Conservation (phyloP, 23 tunicate genomes). For the Clavelina lepadiformis region DNA sequence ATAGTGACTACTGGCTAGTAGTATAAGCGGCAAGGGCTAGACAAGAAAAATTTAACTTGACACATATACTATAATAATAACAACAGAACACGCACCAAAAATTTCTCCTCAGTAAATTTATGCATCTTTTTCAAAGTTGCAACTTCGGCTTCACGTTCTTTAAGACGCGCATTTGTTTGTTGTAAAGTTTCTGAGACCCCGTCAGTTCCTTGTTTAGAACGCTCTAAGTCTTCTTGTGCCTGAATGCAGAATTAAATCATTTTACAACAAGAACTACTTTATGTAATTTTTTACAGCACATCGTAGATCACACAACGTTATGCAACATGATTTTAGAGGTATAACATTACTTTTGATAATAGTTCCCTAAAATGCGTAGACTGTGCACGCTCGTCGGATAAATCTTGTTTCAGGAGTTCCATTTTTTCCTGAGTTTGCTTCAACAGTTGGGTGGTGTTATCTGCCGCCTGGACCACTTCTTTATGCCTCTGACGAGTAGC, state of each 20-base stretch:
- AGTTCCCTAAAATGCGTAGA: conserved; percentile 47
- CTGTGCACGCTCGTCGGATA: conserved; percentile 41
- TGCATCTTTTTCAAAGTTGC: conserved; percentile 21
- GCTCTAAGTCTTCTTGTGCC: conserved; percentile 59
- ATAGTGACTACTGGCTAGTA: no score
- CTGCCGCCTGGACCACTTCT: conserved; percentile 45
- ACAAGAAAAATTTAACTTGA: no score
- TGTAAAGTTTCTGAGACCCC: conserved; percentile 40
- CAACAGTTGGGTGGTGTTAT: conserved; percentile 36
- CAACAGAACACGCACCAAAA: no score
- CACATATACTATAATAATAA: no score
- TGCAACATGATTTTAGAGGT: no score
- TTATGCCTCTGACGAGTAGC: conserved; percentile 40
- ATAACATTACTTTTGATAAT: conserved; percentile 27
- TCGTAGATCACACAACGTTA: no score
- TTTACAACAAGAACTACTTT: no score
- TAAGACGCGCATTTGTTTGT: conserved; percentile 19
- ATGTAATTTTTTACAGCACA: no score
- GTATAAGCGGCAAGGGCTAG: no score
- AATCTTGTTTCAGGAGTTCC: conserved; percentile 58
- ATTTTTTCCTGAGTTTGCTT: conserved; percentile 70
- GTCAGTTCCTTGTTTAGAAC: conserved; percentile 35
- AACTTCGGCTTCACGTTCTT: conserved; percentile 32
- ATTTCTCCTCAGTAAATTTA: no score
- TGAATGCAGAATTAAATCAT: no score